These are phyloP conservation scores for Rhabdophis nuchalis DNA, from an alignment of 2,797 vertebrate genomes.

Conservation along the genomic window DNA sequence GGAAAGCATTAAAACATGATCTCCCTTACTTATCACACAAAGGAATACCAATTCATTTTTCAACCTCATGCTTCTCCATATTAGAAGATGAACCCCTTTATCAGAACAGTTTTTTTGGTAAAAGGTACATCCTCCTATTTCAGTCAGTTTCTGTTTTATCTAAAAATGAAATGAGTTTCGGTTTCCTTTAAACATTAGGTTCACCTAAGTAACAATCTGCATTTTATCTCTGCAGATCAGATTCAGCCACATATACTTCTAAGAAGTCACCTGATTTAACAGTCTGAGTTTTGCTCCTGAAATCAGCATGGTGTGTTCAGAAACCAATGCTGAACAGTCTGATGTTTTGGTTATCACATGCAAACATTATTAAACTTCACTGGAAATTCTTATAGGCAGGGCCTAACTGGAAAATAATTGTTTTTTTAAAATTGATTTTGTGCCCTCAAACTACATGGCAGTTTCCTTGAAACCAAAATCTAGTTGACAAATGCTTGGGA, in stretches of 20 bases:
- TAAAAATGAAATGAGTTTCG: slow-evolving; percentile 6
- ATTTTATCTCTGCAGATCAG: neutral
- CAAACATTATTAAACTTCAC: neutral
- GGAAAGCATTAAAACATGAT: neutral
- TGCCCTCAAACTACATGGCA: neutral
- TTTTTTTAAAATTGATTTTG: neutral
- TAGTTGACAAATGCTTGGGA: neutral
- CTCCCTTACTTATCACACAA: neutral
- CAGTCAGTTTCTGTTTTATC: neutral
- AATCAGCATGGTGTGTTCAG: neutral
- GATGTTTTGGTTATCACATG: neutral
- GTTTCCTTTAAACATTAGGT: slow-evolving; percentile 8
- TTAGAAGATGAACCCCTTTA: neutral
- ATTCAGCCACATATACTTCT: neutral
- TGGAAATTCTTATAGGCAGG: neutral
- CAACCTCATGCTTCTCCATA: neutral
- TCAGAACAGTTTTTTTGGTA: neutral
- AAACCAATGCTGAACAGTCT: neutral
- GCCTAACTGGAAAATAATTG: neutral
- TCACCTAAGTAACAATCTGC: neutral
- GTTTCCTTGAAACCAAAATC: neutral
- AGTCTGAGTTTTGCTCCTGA: neutral
- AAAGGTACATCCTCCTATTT: neutral
- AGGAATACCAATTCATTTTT: neutral
- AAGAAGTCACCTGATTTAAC: slow-evolving; percentile 15